Evolutionary conservation across 2,113 vertebrate genomes (phyloP).

Genomic region (Scomber colias): DNA sequence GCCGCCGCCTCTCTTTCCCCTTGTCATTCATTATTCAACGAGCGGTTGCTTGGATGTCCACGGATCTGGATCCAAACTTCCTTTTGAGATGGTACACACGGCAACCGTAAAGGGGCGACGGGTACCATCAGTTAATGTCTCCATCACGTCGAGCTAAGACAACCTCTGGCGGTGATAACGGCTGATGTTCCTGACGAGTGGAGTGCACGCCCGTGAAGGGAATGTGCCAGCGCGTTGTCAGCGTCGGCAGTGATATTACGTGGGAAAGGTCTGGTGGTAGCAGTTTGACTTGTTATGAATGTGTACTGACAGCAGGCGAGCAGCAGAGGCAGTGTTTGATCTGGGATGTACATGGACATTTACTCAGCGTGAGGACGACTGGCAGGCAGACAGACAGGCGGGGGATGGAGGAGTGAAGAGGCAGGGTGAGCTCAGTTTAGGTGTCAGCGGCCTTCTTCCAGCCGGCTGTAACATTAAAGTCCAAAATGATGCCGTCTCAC

Average conservation of each 20-base stretch:
- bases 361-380: constrained; percentile 9
- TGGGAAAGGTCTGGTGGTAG: background rate
- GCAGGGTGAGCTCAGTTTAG: constrained; percentile 27
- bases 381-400: background rate
- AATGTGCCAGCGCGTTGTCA: constrained; percentile 37
- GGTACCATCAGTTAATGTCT: constrained; percentile 53
- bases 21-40: constrained; percentile 68
- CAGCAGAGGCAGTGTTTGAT: constrained; percentile 55
- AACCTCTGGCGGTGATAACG: constrained; percentile 34
- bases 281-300: constrained; percentile 38
- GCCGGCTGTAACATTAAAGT: constrained; percentile 28
- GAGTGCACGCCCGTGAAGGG: constrained; percentile 15
- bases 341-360: constrained; percentile 40
- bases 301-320: constrained; percentile 45
- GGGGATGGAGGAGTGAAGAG: background rate
- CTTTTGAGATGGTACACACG: constrained; percentile 38
- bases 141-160: constrained; percentile 42
- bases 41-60: constrained; percentile 57
- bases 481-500: constrained; percentile 43
- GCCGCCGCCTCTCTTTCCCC: constrained; percentile 41
- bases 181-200: constrained; percentile 36
- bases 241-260: constrained; percentile 15
- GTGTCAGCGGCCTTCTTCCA: constrained; percentile 41
- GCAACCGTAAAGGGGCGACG: constrained; percentile 12
- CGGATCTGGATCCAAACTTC: constrained; percentile 53